Conservation (phyloP, 1,140 invertebrate genomes). For the Heterodera schachtii region DNA sequence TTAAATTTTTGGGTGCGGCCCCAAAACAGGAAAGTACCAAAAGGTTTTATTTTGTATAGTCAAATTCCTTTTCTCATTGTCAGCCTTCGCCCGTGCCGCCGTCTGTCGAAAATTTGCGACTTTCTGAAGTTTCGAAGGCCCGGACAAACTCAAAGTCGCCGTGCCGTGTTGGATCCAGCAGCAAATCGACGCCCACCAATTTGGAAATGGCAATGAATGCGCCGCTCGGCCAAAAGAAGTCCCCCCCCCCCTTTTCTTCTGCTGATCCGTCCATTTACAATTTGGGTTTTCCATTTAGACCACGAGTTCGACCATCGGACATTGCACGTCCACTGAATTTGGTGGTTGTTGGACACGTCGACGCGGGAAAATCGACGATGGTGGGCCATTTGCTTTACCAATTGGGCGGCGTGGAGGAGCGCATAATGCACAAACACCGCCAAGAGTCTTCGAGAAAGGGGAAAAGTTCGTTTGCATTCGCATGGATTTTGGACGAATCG, state of each 20-base stretch:
- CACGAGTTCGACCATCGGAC: slow-evolving; percentile 35
- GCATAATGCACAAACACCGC: slow-evolving; percentile 93
- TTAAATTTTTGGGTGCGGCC: no score
- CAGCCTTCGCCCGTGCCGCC: slow-evolving; percentile 33
- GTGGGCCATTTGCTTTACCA: slow-evolving; percentile 89
- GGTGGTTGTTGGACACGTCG: slow-evolving; percentile 81
- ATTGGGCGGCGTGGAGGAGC: slow-evolving; percentile 85
- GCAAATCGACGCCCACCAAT: slow-evolving; percentile 41
- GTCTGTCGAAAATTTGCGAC: slow-evolving; percentile 36
- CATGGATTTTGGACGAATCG: slow-evolving; percentile 99
- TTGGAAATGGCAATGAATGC: slow-evolving; percentile 38
- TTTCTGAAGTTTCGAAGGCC: slow-evolving; percentile 30
- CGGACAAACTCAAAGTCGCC: slow-evolving; percentile 52
- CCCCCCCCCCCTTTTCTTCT: not conserved
- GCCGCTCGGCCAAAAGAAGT: slow-evolving; percentile 29
- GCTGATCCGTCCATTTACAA: not conserved
- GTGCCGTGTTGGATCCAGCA: slow-evolving; percentile 31
- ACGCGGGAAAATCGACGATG: slow-evolving; percentile 96
- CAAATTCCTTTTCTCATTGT: slow-evolving; percentile 2
- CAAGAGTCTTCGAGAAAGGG: slow-evolving; percentile 95
- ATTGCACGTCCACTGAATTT: slow-evolving; percentile 56
- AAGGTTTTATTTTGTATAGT: slow-evolving; percentile 10
- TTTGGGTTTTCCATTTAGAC: slow-evolving; percentile 29
- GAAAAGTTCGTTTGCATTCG: slow-evolving; percentile 96
- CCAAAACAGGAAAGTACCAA: no score